Evolutionary conservation across 2,888 invertebrate genomes (phyloP), one percentile per base, ranked within the genome.

Genomic region (Erpobdella octoculata): DNA sequence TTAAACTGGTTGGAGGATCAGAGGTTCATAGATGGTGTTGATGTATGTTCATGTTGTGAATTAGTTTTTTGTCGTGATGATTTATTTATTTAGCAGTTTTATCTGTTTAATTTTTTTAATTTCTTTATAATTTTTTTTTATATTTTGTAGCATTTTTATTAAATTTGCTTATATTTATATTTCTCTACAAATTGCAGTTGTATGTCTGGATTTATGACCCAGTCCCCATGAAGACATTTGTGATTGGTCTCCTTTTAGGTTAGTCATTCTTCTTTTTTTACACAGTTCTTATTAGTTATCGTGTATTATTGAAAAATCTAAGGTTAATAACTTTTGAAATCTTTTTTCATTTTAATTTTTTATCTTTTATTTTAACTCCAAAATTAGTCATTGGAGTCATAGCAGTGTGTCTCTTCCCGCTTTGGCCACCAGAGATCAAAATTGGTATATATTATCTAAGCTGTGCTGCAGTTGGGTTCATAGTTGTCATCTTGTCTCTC

Each of bases 171-270:
- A 5, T 35, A 62, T 62, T 62, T 35, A 62, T 62, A 28, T 6
- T 25, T 62, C n/a, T n/a, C 28, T 62, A 9, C 62, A 62, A 31
- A 31, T 8, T 31, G 1, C 78, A 81, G 81, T 75, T 95, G 0
- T 97, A 92, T 84, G 95, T 96, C 33, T 97, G 96, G 96, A 91
- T 96, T 75, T 97, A 93, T 84, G 95, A 96, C 84, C 95, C 96
- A 0, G 92, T 94, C 82, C 93, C 94, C 53, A 78, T 83, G 31
- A 84, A 82, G 77, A 85, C 84, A 59, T 95, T 94, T 91, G 87
- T 95, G 76, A 90, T 92, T 79, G 96, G 96, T n/a, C 88, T 84
- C 38, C 77, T 83, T n/a, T 82, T 86, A 76, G 81, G 82, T 82
- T 76, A 61, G 73, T 67, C 18, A 70, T 70, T 25, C n/a, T n/a